Evolutionary conservation across 2,888 invertebrate genomes (phyloP).

Genomic region (Exocentrus adspersus): DNA sequence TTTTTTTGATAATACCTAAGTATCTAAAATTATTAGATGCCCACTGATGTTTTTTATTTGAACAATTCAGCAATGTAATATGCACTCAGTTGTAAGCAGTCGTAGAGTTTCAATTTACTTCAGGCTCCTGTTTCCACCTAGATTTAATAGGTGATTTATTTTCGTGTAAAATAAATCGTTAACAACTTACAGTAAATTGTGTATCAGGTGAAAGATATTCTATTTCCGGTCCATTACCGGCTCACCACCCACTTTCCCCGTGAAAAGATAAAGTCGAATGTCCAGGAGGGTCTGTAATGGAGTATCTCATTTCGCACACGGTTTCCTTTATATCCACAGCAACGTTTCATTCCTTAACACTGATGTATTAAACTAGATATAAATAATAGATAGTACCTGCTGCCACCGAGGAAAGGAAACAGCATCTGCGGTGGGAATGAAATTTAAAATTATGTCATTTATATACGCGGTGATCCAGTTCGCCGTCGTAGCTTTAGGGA

Average conservation of each 20-base stretch:
- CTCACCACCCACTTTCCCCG: constrained; percentile 48
- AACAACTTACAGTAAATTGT: constrained; percentile 23
- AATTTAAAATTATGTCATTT: too few species aligned
- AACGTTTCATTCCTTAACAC: constrained; percentile 8
- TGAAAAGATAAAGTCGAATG: constrained; percentile 51
- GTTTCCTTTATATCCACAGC: constrained; percentile 44
- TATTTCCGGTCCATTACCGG: constrained; percentile 54
- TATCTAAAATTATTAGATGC: too few species aligned
- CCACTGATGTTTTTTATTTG: too few species aligned
- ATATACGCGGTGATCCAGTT: too few species aligned
- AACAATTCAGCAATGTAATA: too few species aligned
- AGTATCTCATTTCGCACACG: constrained; percentile 53
- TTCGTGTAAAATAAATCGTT: constrained; percentile 24
- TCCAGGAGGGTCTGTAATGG: constrained; percentile 48
- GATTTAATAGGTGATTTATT: constrained; percentile 18
- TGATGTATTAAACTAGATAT: neutral
- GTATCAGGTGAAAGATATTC: constrained; percentile 32
- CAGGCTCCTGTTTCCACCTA: neutral
- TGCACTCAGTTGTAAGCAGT: neutral
- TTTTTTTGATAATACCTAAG: too few species aligned
- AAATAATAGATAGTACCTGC: neutral
- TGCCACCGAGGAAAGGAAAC: too few species aligned
- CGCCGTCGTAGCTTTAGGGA: too few species aligned
- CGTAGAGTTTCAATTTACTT: neutral
- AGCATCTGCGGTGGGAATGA: too few species aligned